These are phyloP conservation scores for Polyploca ridens DNA, from an alignment of 2,888 invertebrate genomes.

Conservation along the genomic window DNA sequence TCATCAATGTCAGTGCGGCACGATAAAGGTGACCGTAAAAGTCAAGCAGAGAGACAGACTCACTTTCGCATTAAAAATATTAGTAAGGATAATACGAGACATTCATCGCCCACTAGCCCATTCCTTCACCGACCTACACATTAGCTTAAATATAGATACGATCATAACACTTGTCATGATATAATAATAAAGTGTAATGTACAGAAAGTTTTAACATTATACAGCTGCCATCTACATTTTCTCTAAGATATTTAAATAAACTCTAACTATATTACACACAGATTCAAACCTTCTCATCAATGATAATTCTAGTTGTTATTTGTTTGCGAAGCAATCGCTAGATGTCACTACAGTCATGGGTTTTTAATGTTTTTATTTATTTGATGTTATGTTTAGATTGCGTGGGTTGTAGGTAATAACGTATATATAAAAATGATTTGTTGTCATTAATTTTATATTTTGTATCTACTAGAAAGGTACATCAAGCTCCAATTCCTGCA, in stretches of 20 bases:
- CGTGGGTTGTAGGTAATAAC: no score
- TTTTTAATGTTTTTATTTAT: neutral
- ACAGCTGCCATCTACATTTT: slow-evolving; percentile 1
- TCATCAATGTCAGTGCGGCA: no score
- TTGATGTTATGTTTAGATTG: neutral
- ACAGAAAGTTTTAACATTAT: neutral
- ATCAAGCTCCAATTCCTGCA: neutral
- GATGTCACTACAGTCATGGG: neutral
- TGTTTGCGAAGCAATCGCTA: neutral
- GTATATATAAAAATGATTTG: neutral
- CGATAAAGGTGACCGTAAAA: no score
- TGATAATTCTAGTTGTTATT: neutral
- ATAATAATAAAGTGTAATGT: no score
- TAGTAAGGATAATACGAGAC: no score
- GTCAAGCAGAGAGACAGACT: no score
- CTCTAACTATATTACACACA: neutral
- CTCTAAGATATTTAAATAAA: neutral
- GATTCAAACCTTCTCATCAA: neutral
- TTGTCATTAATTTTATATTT: neutral
- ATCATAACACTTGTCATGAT: neutral
- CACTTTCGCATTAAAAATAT: no score
- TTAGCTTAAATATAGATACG: neutral
- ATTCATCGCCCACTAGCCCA: no score
- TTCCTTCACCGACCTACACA: neutral
- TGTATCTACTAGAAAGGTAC: neutral